phyloP scores from a whole-genome alignment of 1,140 invertebrate genomes.

The Halictus rubicundus region DNA sequence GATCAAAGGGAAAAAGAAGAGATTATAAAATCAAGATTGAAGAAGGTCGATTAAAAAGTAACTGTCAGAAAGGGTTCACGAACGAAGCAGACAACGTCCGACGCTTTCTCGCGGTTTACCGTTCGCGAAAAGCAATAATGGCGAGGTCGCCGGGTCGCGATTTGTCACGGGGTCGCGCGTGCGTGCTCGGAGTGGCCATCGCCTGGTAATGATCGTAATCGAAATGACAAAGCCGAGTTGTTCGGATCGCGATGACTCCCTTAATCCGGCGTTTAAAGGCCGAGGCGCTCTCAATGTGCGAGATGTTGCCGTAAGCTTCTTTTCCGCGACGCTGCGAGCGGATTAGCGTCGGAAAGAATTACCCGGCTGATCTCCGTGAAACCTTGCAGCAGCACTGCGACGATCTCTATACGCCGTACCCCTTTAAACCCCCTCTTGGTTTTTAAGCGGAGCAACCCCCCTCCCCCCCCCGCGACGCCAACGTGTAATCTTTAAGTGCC shows the following conservation, averaged over 20 bases:
- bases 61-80: too few species aligned
- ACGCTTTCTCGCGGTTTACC: too few species aligned
- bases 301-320: conserved; percentile 50
- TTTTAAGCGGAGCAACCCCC: conserved; percentile 13
- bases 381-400: conserved; percentile 23
- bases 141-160: background rate
- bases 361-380: conserved; percentile 50
- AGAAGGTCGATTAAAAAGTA: too few species aligned
- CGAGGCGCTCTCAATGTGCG: conserved; percentile 23
- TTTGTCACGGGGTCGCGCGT: background rate
- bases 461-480: background rate
- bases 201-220: conserved; percentile 18
- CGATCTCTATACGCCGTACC: background rate
- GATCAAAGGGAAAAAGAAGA: too few species aligned
- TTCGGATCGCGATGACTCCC: conserved; percentile 16
- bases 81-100: too few species aligned
- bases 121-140: too few species aligned
- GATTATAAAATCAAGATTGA: too few species aligned
- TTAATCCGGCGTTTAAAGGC: conserved; percentile 43
- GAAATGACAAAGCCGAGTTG: conserved; percentile 21
- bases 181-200: background rate
- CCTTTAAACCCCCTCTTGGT: background rate
- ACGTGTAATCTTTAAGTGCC: conserved; percentile 27
- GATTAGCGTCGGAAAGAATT: conserved; percentile 56
- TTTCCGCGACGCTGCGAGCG: conserved; percentile 48